These are phyloP conservation scores for Phortica okadai DNA, from an alignment of 2,888 invertebrate genomes.

Conservation along the genomic window DNA sequence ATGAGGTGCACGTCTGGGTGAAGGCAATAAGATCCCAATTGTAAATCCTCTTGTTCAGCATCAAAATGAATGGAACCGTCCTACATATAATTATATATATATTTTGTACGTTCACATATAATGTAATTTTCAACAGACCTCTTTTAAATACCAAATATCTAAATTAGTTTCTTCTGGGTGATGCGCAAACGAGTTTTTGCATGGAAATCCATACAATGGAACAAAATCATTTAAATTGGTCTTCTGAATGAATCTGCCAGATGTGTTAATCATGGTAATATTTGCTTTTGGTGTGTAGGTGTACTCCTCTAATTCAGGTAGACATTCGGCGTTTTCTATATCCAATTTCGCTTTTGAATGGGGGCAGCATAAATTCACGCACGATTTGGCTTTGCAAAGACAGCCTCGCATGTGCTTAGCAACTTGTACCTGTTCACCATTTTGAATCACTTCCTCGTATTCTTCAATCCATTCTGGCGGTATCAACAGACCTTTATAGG, in stretches of 20 bases:
- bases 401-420: constrained; percentile 59
- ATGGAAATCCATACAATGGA: constrained; percentile 45
- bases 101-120: neutral
- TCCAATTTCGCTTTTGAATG: constrained; percentile 31
- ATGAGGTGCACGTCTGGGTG: constrained; percentile 35
- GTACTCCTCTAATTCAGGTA: neutral
- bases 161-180: neutral
- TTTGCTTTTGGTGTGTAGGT: constrained; percentile 37
- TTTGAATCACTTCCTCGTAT: constrained; percentile 51
- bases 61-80: constrained; percentile 36
- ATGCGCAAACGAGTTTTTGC: constrained; percentile 40
- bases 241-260: constrained; percentile 18
- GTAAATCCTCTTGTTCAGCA: neutral
- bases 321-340: constrained; percentile 31
- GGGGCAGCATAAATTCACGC: constrained; percentile 67
- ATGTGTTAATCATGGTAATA: constrained; percentile 35
- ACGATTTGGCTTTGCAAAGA: constrained; percentile 63
- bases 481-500: constrained; percentile 56
- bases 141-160: constrained; percentile 45
- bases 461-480: constrained; percentile 47
- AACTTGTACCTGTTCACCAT: constrained; percentile 34
- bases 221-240: constrained; percentile 43
- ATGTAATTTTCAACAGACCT: constrained; percentile 35
- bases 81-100: constrained; percentile 32
- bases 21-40: constrained; percentile 46